phyloP scores from a whole-genome alignment of 2,888 invertebrate genomes.

The Onthophagus sagittarius region DNA sequence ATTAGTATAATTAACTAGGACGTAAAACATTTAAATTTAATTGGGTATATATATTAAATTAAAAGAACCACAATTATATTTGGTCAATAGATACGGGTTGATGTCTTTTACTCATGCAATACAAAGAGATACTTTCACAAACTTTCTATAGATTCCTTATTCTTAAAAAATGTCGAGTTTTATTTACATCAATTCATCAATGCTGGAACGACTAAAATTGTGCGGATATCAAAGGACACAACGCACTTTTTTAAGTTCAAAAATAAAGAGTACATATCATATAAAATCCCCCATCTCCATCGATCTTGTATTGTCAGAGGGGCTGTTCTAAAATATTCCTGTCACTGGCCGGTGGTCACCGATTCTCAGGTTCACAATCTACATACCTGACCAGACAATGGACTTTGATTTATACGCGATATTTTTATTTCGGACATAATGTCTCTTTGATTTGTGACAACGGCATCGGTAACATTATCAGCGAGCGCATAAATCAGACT shows the following conservation, averaged over 20 bases:
- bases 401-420: conserved; percentile 47
- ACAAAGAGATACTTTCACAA: background rate
- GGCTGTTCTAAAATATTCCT: conserved; percentile 27
- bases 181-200: no score
- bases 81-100: background rate
- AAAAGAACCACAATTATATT: background rate
- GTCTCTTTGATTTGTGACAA: conserved; percentile 50
- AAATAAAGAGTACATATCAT: background rate
- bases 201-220: no score
- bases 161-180: background rate
- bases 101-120: background rate
- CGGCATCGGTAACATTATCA: conserved; percentile 48
- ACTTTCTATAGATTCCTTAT: background rate
- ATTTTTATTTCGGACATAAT: conserved; percentile 50
- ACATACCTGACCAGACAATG: conserved; percentile 49
- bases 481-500: conserved; percentile 43
- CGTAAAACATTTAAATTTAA: no score
- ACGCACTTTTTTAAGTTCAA: background rate
- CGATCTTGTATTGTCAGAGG: background rate
- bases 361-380: conserved; percentile 44
- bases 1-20: no score
- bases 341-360: conserved; percentile 31
- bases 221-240: no score
- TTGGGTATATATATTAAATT: no score
- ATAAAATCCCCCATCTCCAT: background rate